A percentile compares a stretch with the other conserved stretches of the same genome.
Conservation (phyloP, 2,797 vertebrate species). For the Diglossa cyanea region DNA sequence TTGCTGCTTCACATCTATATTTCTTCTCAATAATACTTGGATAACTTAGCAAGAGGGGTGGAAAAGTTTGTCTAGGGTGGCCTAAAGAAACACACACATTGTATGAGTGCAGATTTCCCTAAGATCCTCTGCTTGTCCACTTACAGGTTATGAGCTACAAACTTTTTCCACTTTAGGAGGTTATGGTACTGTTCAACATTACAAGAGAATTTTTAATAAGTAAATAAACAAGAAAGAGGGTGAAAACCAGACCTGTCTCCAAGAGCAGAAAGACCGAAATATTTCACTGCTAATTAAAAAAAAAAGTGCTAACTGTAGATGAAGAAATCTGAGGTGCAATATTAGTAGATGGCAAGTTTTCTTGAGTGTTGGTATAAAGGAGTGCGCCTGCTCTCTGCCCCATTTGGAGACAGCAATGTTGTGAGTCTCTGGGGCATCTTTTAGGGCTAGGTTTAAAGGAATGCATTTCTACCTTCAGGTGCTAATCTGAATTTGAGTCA, state of each 20-base stretch:
- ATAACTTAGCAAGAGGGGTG: not conserved
- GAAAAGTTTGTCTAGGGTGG: not conserved
- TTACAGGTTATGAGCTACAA: not conserved
- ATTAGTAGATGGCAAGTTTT: not conserved
- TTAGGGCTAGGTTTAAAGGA: not conserved
- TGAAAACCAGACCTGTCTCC: conserved; percentile 38
- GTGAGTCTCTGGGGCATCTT: not conserved
- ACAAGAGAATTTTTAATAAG: not conserved
- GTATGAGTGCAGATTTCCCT: not conserved
- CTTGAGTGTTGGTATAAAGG: not conserved
- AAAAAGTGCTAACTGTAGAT: not conserved
- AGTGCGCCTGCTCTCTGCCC: not conserved
- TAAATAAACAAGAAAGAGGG: not conserved
- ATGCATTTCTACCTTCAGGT: not conserved
- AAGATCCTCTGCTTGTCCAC: not conserved
- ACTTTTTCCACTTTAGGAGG: not conserved
- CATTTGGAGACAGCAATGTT: not conserved
- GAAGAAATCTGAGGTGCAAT: not conserved
- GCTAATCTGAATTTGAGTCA: not conserved
- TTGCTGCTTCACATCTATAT: not conserved
- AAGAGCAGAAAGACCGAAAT: conserved; percentile 13
- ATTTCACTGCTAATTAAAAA: not conserved
- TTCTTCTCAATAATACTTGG: not conserved
- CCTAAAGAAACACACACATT: not conserved
- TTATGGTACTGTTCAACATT: not conserved